These are phyloP conservation scores for Capreolus pygargus DNA, from an alignment of 2,113 vertebrate genomes.

Conservation along the genomic window DNA sequence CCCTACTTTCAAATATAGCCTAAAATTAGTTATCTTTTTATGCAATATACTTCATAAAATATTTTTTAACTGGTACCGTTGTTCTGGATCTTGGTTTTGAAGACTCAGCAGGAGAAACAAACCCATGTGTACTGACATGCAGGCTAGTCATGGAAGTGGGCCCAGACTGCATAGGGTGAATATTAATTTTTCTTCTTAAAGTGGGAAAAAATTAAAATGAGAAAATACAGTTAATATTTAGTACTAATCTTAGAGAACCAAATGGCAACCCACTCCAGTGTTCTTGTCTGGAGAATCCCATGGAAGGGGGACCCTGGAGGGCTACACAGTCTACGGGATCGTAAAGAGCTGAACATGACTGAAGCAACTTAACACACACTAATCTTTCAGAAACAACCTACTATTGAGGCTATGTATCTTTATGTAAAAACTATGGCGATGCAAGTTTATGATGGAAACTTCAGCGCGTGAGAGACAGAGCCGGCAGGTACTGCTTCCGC, in stretches of 20 bases:
- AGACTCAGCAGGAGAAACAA: background rate
- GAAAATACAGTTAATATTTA: slow-evolving; percentile 78
- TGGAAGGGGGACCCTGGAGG: background rate
- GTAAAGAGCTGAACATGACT: background rate
- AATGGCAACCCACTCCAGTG: background rate
- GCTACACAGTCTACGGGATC: background rate
- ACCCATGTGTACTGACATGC: background rate
- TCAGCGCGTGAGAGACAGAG: rapidly evolving
- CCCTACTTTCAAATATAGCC: background rate
- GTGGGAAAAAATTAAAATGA: slow-evolving; percentile 63
- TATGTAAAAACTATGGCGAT: background rate
- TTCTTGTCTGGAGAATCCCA: background rate
- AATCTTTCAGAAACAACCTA: slow-evolving; percentile 65
- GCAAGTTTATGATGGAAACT: background rate
- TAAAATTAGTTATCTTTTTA: background rate
- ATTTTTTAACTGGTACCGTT: background rate
- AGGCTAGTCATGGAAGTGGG: background rate
- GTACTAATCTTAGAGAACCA: slow-evolving; percentile 44
- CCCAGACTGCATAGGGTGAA: slow-evolving; percentile 3
- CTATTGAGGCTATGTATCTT: background rate
- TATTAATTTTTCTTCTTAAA: slow-evolving; percentile 63
- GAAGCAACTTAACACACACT: background rate
- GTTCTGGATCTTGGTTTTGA: background rate
- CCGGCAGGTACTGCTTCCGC: rapidly evolving
- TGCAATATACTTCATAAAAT: background rate